phyloP scores from a whole-genome alignment of 2,888 invertebrate genomes.

The Atethmia centrago region DNA sequence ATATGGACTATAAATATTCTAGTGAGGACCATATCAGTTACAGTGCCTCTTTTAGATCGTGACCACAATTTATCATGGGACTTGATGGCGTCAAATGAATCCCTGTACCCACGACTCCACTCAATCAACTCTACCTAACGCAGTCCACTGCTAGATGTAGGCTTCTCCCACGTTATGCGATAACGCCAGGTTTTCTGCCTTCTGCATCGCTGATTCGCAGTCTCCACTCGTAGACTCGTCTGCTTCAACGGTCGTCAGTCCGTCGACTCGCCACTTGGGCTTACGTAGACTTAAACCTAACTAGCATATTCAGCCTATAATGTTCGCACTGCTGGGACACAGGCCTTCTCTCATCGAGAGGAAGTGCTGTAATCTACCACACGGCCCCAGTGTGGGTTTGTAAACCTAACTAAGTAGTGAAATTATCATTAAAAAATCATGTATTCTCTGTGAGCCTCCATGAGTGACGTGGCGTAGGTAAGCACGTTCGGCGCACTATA shows the following conservation, averaged over 20 bases:
- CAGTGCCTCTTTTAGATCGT: background rate
- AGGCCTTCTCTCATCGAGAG: no score
- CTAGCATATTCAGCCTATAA: no score
- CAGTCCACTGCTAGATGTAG: background rate
- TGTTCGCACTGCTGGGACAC: no score
- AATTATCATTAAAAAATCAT: background rate
- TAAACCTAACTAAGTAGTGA: background rate
- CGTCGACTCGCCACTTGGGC: background rate
- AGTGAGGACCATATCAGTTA: background rate
- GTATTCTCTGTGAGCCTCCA: background rate
- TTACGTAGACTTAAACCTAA: background rate
- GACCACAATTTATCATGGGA: background rate
- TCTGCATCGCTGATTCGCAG: background rate
- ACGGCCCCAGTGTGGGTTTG: no score
- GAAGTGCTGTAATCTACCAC: no score
- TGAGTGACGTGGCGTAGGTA: no score
- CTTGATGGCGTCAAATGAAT: background rate
- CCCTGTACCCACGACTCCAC: background rate
- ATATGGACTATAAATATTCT: background rate
- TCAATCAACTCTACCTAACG: background rate
- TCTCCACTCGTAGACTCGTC: background rate
- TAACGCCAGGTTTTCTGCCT: background rate
- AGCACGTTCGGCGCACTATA: background rate
- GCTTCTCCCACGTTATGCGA: background rate
- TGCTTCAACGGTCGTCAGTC: background rate